phyloP scores from a whole-genome alignment of 1,140 invertebrate genomes.

The Planococcus citri region DNA sequence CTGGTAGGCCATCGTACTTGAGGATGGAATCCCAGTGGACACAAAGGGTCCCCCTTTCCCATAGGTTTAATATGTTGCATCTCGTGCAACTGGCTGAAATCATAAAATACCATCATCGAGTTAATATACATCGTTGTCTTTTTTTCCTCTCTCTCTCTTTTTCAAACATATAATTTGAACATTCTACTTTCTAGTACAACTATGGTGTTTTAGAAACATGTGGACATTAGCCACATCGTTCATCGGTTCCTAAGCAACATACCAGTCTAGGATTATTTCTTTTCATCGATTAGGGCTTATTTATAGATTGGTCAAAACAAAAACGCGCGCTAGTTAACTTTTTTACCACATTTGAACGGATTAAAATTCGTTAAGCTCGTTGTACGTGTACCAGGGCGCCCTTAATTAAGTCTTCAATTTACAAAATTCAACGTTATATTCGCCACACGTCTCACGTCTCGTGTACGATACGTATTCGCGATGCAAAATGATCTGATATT shows the following conservation, averaged over 20 bases:
- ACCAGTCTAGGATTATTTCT: background rate
- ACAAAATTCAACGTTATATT: too few species aligned
- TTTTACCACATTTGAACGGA: background rate
- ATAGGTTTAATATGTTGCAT: slow-evolving; percentile 72
- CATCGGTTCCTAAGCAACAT: background rate
- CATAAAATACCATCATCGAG: background rate
- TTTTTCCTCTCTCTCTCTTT: too few species aligned
- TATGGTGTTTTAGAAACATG: background rate
- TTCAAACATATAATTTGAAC: too few species aligned
- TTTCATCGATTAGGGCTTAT: background rate
- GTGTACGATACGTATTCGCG: too few species aligned
- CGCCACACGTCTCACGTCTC: too few species aligned
- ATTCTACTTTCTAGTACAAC: too few species aligned
- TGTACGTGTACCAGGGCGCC: too few species aligned
- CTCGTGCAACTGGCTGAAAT: background rate
- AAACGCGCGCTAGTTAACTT: background rate
- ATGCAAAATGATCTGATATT: background rate
- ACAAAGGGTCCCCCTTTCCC: slow-evolving; percentile 71
- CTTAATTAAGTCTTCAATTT: too few species aligned
- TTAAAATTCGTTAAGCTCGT: too few species aligned
- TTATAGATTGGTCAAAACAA: background rate
- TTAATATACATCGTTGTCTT: too few species aligned
- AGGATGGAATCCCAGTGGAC: slow-evolving; percentile 84
- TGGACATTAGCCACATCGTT: background rate
- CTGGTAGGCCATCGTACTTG: slow-evolving; percentile 84